Base-by-base conservation (phyloP, 2,888 invertebrate genomes). In the Tachina fera region DNA sequence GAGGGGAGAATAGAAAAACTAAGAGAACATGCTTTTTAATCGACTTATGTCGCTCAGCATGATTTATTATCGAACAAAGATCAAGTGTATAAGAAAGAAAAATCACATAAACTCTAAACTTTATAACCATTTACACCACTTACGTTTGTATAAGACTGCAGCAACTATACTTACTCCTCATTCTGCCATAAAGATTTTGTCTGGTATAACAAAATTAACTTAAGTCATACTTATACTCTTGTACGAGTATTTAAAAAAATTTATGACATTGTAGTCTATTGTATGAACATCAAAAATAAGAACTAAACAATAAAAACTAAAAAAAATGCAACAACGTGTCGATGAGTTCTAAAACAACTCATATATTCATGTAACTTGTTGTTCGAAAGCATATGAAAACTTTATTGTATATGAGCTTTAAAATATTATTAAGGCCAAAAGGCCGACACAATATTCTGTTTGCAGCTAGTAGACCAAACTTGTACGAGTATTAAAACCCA, bases 371-470 rank as follows among this genome's bases (percentile, higher is more conserved):
- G 77, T 51, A 60, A 53, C 13, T 71, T 51, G 47, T 72, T 31
- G 71, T 63, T 31, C 22, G 53, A 61, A 45, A 81, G 47, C 51
- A 53, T 63, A 79, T 79, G 53, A 79, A 77, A 77, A 77, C 72
- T 72, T 58, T 77, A 78, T 83, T 78, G 77, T 86, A 79, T 79
- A 79, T 68, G 71, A 86, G 86, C 67, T 79, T 75, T 47, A 63
- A 31, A 76, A 83, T 82, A 83, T 83, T 86, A 79, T 83, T 86
- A 79, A 83, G 86, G 86, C 82, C 86, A 86, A 86, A 83, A 86
- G 86, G 86, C 86, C 86, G 86, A 39, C 79, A 79, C 60, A 86
- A 83, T 86, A 79, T 79, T 60, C 78, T 65, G 53, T 68, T 22
- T 51, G 68, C 53, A 61, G 61, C 51, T 39, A 45, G 11, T 31